Base-by-base conservation (phyloP, 2,797 vertebrate species). In the Gymnothorax javanicus region DNA sequence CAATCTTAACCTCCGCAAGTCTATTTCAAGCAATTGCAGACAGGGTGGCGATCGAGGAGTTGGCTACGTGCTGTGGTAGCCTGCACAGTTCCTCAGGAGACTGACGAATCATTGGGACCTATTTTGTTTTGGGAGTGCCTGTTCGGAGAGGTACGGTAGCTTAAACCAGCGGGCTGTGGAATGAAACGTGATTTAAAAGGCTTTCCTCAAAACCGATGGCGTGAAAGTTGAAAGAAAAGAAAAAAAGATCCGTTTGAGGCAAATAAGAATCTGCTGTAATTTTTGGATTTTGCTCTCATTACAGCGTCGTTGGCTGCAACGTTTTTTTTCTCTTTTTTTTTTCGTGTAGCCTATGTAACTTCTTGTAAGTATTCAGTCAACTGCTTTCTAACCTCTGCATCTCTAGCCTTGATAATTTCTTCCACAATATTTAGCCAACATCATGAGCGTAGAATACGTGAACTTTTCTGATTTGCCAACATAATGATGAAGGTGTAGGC, bases 131-230 rank as follows among this genome's bases (percentile, higher is more conserved):
- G 77, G 50, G 50, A 81, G 77, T 81, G 77, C 50, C 77, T 81
- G 54, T 81, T 56, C 77, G 7, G 20, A 81, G 77, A 81, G 77
- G 77, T 81, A 81, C 77, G 77, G 77, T 81, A 43, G 33, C 33
- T 43, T 43, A 81, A 81, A 81, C 50, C 23, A n/a, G 77, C 50
- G 20, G n/a, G 11, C 52, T 52, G 75, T 54, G 23, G 73, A 50
- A 43, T 43, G 73, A 43, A 50, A 13, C 12, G 73, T 33, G 33
- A 77, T 77, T 77, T 50, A 15, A 50, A 77, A 33, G 73, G 43
- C 50, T 79, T 20, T 50, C 54, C 50, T 79, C 43, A 50, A 79
- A 79, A 79, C 75, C 20, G 52, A 50, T 52, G 7, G 43, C 43
- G 56, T 6, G 25, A 56, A 23, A 7, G 52, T 81, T 23, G 52